These are phyloP conservation scores for Tenthredo scrophulariae DNA, from an alignment of 2,888 invertebrate species.

Conservation along the genomic window DNA sequence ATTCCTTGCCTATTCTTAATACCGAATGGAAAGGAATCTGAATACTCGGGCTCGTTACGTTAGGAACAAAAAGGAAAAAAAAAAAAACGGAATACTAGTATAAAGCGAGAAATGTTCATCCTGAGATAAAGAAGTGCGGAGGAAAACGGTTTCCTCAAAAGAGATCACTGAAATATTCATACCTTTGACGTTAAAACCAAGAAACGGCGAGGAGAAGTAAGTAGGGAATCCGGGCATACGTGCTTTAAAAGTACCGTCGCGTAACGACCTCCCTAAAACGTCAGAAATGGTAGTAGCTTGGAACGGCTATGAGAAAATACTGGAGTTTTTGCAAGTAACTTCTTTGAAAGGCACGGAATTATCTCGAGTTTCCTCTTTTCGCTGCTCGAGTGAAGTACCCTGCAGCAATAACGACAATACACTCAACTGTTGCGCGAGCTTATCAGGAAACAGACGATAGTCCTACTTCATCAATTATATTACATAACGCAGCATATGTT, in stretches of 20 bases:
- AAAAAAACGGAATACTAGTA: neutral
- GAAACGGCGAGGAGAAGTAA: neutral
- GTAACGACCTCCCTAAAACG: conserved; percentile 9
- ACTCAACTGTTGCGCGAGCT: conserved; percentile 16
- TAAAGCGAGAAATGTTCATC: neutral
- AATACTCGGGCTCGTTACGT: neutral
- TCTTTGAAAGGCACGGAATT: conserved; percentile 19
- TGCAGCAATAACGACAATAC: conserved; percentile 23
- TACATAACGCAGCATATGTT: neutral
- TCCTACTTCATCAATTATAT: neutral
- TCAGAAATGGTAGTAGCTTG: neutral
- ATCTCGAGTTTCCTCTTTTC: neutral
- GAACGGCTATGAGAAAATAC: neutral
- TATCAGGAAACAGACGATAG: neutral
- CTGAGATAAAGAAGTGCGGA: neutral
- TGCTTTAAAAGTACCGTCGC: neutral
- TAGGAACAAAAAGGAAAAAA: neutral
- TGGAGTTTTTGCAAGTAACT: neutral
- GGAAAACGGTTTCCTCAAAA: neutral
- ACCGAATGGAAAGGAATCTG: neutral
- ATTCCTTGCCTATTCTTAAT: neutral
- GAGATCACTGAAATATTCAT: conserved; percentile 27
- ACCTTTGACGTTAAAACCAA: neutral
- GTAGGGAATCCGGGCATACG: conserved; percentile 9
- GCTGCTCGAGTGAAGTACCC: conserved; percentile 9